Percentiles rank a stretch among this genome's conserved stretches.
Conservation (phyloP, 2,888 invertebrate genomes). For the Caenorhabditis japonica region DNA sequence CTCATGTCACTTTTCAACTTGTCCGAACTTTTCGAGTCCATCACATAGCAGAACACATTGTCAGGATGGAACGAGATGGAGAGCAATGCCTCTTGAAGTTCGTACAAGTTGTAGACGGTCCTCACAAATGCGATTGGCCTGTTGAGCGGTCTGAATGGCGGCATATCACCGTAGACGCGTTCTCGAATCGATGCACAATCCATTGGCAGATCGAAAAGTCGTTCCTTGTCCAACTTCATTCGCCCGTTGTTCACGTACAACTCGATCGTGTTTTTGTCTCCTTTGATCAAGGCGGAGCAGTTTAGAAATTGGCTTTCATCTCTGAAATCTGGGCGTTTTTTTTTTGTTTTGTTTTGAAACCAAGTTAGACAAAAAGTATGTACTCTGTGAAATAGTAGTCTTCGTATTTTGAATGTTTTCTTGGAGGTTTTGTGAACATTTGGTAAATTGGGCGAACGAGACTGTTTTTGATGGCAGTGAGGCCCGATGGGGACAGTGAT, state of each 20-base stretch:
- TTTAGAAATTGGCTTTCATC: constrained; percentile 40
- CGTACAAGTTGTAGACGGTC: constrained; percentile 42
- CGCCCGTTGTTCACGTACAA: constrained; percentile 45
- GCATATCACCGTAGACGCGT: constrained; percentile 40
- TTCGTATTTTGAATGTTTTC: constrained; percentile 18
- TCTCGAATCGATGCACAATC: constrained; percentile 40
- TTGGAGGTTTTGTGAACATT: background rate
- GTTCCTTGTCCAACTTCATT: constrained; percentile 29
- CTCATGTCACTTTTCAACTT: constrained; percentile 23
- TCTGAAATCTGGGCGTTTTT: no score
- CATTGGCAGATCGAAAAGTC: constrained; percentile 46
- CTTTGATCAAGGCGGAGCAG: constrained; percentile 35
- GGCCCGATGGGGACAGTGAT: constrained; percentile 1
- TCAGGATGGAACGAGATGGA: constrained; percentile 44
- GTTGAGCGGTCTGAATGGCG: constrained; percentile 20
- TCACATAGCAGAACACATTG: constrained; percentile 39
- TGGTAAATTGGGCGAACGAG: background rate
- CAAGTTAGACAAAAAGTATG: no score
- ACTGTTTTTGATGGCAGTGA: constrained; percentile 13
- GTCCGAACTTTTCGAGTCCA: constrained; percentile 32
- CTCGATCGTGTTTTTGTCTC: constrained; percentile 19
- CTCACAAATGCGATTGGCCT: constrained; percentile 43
- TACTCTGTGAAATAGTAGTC: constrained; percentile 46
- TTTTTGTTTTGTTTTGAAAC: no score
- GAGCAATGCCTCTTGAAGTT: constrained; percentile 45